Conservation (phyloP, 2,888 invertebrate species). For the Thymelicus lineola region DNA sequence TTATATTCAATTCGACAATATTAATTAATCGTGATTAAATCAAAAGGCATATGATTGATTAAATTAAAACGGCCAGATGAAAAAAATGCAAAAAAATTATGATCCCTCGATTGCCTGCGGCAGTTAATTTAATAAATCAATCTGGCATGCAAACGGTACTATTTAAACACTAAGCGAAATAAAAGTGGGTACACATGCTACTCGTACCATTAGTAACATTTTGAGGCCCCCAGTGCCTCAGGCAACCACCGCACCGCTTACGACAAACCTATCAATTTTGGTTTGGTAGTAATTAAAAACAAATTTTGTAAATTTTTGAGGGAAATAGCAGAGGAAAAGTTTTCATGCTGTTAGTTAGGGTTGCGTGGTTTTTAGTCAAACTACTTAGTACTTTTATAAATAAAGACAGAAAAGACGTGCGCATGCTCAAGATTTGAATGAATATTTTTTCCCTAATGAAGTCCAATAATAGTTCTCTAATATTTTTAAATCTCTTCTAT, state of each 20-base stretch:
- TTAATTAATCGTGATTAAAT: not conserved
- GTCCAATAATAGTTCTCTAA: too few relatives aligned
- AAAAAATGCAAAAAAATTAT: conserved; percentile 19
- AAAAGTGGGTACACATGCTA: conserved; percentile 47
- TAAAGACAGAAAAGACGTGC: too few relatives aligned
- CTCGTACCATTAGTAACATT: conserved; percentile 42
- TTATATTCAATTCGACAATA: not conserved
- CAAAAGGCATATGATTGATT: conserved; percentile 9
- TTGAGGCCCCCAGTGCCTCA: conserved; percentile 48
- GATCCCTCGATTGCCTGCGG: conserved; percentile 20
- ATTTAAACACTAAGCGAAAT: conserved; percentile 45
- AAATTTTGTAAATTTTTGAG: too few relatives aligned
- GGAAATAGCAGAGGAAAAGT: too few relatives aligned
- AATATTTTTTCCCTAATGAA: too few relatives aligned
- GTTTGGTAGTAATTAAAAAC: too few relatives aligned
- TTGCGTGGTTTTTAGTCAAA: too few relatives aligned
- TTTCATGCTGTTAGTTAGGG: too few relatives aligned
- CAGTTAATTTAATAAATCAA: conserved; percentile 39
- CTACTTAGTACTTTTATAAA: too few relatives aligned
- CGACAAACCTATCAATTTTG: not conserved
- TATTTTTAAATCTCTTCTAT: too few relatives aligned
- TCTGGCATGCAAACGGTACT: conserved; percentile 39
- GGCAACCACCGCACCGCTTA: conserved; percentile 40
- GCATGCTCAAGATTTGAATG: too few relatives aligned
- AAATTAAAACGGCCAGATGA: not conserved